Base-by-base conservation (phyloP, 2,797 vertebrate genomes). In the Danio jaintianensis region DNA sequence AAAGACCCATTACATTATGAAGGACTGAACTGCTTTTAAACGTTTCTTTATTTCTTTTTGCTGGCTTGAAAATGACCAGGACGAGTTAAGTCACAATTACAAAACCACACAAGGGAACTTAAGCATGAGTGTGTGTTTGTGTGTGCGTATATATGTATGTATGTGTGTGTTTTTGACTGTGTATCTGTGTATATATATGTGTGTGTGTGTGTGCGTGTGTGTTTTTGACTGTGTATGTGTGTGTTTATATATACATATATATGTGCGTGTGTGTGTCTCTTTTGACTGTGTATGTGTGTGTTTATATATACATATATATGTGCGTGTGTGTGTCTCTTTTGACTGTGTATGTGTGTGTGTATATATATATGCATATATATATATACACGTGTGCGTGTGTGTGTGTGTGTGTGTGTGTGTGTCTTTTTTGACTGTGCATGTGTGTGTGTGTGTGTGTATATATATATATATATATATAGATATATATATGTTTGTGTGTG, bases 71-170 rank as follows among this genome's bases (percentile, higher is more conserved):
- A 77, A 7, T 47, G 9, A 16, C 7, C 40, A 8, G 18, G 8
- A 55, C 22, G 16, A 50, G n/a, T 66, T 64, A 29, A 16, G 20
- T 47, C 20, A 56, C 29, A 71, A 42, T 50, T 36, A 52, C 22
- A 3, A 29, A 47, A 79, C 48, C 67, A 61, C 29, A 50, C 20
- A 40, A n/a, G n/a, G 43, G 45, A 74, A 75, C 50, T 18, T 20
- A 62, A 42, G 42, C 22, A 47, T n/a, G n/a, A 43, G 69, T 55
- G 12, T 64, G 62, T 64, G 62, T 13, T 5, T 42, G 62, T 64
- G 15, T 10, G 10, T 62, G 20, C 50, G 64, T 67, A 63, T 8
- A n/a, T 42, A 59, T 36, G 22, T 63, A 38, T 43, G 48, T 13
- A 29, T 47, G 22, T 69, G 16, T 11, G 8, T 9, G 48, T n/a